A percentile compares a stretch with the other conserved stretches of the same genome.
Evolutionary conservation across 2,888 invertebrate species (phyloP).

Genomic region (Petrolisthes manimaculis): DNA sequence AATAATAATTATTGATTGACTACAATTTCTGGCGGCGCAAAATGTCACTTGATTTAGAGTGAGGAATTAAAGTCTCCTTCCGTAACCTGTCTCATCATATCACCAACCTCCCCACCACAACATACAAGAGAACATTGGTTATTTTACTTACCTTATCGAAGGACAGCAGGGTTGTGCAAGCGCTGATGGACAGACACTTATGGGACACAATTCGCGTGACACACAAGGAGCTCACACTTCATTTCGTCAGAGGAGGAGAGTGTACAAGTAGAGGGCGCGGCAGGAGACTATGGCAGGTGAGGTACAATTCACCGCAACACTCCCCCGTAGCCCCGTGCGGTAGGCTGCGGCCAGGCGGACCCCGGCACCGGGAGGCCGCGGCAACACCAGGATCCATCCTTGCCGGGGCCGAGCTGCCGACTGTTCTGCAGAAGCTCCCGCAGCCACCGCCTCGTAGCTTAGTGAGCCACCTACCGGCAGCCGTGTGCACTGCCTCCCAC

Average conservation of each 20-base stretch:
- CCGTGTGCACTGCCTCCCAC: slow-evolving; percentile 22
- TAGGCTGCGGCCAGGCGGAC: slow-evolving; percentile 20
- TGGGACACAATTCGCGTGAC: slow-evolving; percentile 30
- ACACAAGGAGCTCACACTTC: slow-evolving; percentile 17
- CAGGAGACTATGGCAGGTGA: neutral
- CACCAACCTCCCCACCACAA: too few species aligned
- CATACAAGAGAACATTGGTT: neutral
- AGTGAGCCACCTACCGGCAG: slow-evolving; percentile 42
- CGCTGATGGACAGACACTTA: slow-evolving; percentile 7
- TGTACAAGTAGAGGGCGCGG: neutral
- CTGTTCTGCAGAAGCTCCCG: slow-evolving; percentile 33
- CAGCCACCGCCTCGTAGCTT: slow-evolving; percentile 34
- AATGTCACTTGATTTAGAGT: too few species aligned
- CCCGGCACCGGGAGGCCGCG: slow-evolving; percentile 31
- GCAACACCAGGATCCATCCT: slow-evolving; percentile 43
- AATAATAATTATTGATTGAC: too few species aligned
- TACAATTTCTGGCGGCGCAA: too few species aligned
- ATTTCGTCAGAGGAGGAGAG: neutral
- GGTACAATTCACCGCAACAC: slow-evolving; percentile 5
- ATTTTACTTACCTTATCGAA: slow-evolving; percentile 16
- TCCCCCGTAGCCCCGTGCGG: slow-evolving; percentile 19
- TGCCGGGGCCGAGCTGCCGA: slow-evolving; percentile 53
- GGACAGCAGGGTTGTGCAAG: neutral
- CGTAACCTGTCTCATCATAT: too few species aligned
- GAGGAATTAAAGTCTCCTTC: too few species aligned